Evolutionary conservation across 1,140 invertebrate species (phyloP).

Genomic region (Neodiprion lecontei): DNA sequence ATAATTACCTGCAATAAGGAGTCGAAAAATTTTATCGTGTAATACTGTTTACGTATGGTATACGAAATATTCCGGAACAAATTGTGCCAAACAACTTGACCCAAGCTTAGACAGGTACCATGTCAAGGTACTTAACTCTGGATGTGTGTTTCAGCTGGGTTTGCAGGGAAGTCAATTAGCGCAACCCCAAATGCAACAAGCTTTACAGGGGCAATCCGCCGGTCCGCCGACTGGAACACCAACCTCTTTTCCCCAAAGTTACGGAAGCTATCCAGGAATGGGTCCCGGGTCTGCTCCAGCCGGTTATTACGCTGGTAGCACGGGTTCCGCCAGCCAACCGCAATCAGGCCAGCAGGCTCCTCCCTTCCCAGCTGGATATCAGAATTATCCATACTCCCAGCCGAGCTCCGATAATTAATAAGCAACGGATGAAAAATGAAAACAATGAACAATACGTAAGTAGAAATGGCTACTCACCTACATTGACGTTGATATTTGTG

Average conservation of each 20-base stretch:
- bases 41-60: too few species aligned
- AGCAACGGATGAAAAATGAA: neutral
- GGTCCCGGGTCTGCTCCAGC: slow-evolving; percentile 48
- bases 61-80: too few species aligned
- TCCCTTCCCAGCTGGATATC: slow-evolving; percentile 55
- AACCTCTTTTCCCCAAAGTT: slow-evolving; percentile 55
- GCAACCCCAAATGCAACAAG: slow-evolving; percentile 53
- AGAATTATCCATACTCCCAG: slow-evolving; percentile 59
- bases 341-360: slow-evolving; percentile 56
- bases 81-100: too few species aligned
- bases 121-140: neutral
- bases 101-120: neutral
- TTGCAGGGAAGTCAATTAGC: slow-evolving; percentile 54
- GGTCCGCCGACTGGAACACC: slow-evolving; percentile 44
- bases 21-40: too few species aligned
- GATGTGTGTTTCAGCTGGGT: slow-evolving; percentile 39
- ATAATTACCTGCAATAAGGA: too few species aligned
- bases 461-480: neutral
- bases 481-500: neutral
- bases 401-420: slow-evolving; percentile 55
- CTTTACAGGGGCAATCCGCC: slow-evolving; percentile 47
- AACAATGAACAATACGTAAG: neutral
- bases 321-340: slow-evolving; percentile 44
- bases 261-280: slow-evolving; percentile 57
- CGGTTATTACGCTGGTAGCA: slow-evolving; percentile 52